Conservation (phyloP, 30 jellyfish, hydroid and myxozoan genomes). For the Aurelia aurita complex sp. Pacific region DNA sequence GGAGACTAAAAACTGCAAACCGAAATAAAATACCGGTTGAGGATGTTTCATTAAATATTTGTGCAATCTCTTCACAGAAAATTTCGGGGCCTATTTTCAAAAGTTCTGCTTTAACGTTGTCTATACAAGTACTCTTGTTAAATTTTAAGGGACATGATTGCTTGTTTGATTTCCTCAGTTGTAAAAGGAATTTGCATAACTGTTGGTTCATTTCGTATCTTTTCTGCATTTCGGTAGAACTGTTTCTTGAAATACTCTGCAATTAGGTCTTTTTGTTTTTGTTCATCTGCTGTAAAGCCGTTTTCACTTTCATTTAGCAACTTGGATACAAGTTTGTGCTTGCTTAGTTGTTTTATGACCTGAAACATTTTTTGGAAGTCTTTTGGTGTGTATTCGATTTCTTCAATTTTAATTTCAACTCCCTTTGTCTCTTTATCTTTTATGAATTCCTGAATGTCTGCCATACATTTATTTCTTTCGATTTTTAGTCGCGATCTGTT, state of each 20-base stretch:
- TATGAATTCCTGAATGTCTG: constrained; percentile 6
- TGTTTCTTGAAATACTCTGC: constrained; percentile 28
- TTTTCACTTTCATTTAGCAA: constrained; percentile 7
- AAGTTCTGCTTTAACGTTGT: constrained; percentile 14
- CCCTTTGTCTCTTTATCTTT: constrained; percentile 3
- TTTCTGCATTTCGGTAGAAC: constrained; percentile 25
- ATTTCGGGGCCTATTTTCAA: constrained; percentile 14
- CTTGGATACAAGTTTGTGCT: constrained; percentile 1
- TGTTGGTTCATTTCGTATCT: constrained; percentile 32
- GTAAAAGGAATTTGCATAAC: constrained; percentile 25
- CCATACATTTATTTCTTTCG: background rate
- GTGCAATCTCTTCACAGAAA: background rate
- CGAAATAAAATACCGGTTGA: background rate
- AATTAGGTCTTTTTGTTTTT: constrained; percentile 14
- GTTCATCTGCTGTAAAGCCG: constrained; percentile 29
- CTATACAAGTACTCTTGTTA: constrained; percentile 11
- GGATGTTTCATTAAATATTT: constrained; percentile 21
- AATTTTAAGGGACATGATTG: constrained; percentile 5
- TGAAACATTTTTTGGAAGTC: constrained; percentile 17
- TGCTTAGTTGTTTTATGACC: constrained; percentile 9
- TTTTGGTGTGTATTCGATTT: constrained; percentile 14
- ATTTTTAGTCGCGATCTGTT: background rate
- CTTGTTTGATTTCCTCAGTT: constrained; percentile 11
- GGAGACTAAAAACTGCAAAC: too few relatives aligned
- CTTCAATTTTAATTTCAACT: constrained; percentile 2